Percentiles rank a stretch among this genome's conserved stretches.
Evolutionary conservation across 2,888 invertebrate species (phyloP).

Genomic region (Lamellibrachia satsuma): DNA sequence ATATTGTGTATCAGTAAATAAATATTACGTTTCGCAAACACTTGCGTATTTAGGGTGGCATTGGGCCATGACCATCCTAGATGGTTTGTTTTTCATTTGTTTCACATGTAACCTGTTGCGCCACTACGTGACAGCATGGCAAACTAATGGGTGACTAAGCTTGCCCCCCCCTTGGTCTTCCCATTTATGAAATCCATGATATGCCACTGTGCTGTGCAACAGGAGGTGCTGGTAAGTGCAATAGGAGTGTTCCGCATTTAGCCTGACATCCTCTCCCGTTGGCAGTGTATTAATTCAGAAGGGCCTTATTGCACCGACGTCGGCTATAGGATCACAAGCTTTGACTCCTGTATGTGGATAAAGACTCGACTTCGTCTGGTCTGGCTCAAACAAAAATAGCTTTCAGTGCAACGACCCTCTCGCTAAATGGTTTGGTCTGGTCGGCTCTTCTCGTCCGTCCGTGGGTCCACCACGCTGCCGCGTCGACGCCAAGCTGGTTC

Average conservation of each 20-base stretch:
- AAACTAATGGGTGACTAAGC: no score
- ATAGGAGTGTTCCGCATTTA: not conserved
- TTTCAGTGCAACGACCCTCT: not conserved
- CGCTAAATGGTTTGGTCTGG: not conserved
- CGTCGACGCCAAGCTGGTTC: no score
- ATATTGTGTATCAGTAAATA: no score
- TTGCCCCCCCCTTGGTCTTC: no score
- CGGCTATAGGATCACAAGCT: not conserved
- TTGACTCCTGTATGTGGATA: not conserved
- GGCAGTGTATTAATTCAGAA: not conserved
- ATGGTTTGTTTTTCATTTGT: no score
- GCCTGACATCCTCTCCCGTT: not conserved
- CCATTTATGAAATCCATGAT: no score
- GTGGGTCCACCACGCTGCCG: not conserved
- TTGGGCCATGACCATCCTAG: no score
- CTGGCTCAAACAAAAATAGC: not conserved
- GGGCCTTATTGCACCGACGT: not conserved
- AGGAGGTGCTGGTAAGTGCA: not conserved
- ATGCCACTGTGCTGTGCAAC: not conserved
- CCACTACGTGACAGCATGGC: no score
- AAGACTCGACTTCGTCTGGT: not conserved
- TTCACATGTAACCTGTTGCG: no score
- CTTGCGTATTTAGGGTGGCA: no score
- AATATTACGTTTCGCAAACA: no score
- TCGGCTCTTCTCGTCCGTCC: not conserved